Evolutionary conservation across 2,113 vertebrate genomes (phyloP).

Genomic region (Gallinago media): DNA sequence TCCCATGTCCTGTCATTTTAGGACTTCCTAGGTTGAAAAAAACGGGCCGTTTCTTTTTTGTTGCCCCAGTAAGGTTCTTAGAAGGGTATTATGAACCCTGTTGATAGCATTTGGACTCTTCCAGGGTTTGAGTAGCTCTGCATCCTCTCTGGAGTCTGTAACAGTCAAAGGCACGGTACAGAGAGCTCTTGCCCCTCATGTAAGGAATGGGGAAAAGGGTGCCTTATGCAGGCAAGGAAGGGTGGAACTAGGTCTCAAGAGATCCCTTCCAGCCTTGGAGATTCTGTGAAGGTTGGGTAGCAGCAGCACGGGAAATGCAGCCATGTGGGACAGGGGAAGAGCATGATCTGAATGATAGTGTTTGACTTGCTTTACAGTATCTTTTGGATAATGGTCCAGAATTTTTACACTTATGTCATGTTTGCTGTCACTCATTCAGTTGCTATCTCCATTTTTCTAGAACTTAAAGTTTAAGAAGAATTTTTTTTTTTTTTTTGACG

Average conservation of each 20-base stretch:
- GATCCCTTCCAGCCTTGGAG: neutral
- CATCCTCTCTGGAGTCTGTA: neutral
- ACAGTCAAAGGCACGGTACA: neutral
- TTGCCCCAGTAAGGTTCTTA: neutral
- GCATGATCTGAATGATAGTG: neutral
- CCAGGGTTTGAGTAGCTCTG: neutral
- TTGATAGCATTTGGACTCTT: neutral
- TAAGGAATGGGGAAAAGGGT: neutral
- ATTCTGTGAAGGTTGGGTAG: neutral
- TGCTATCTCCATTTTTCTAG: neutral
- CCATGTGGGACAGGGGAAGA: neutral
- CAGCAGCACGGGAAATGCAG: neutral
- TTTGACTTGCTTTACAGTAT: neutral
- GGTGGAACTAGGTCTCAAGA: neutral
- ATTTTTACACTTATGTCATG: neutral
- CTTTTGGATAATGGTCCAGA: neutral
- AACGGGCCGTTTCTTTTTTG: neutral
- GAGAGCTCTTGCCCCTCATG: neutral
- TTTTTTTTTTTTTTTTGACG: neutral
- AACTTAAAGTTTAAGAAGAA: neutral
- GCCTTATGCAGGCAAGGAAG: accelerated
- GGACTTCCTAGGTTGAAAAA: neutral
- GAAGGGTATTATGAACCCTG: neutral
- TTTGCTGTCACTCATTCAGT: neutral
- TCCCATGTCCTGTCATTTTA: neutral